These are phyloP conservation scores for Chanos chanos DNA, from an alignment of 2,797 vertebrate species.

Conservation along the genomic window DNA sequence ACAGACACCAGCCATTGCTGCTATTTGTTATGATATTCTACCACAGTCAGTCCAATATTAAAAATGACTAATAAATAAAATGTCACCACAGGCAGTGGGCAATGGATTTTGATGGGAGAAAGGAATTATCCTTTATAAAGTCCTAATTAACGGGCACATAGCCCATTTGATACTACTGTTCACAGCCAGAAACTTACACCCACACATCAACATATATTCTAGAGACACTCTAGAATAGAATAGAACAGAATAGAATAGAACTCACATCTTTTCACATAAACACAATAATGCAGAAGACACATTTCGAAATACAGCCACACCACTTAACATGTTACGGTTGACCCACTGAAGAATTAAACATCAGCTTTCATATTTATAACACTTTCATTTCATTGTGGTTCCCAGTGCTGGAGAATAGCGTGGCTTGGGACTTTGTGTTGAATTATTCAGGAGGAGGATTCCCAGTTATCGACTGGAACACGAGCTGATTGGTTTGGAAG, in stretches of 20 bases:
- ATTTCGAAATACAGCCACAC: slow-evolving; percentile 16
- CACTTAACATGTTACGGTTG: slow-evolving; percentile 14
- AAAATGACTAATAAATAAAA: no score
- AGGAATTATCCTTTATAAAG: no score
- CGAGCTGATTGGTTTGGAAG: slow-evolving; percentile 46
- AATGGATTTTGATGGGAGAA: no score
- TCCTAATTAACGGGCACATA: no score
- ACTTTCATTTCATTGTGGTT: slow-evolving; percentile 44
- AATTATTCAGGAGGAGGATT: slow-evolving; percentile 61
- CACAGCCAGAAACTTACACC: no score
- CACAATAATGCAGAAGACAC: no score
- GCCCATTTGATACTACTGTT: no score
- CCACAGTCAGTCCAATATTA: no score
- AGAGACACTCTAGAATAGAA: neutral
- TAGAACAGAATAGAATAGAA: neutral
- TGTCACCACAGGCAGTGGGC: no score
- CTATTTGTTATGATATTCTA: no score
- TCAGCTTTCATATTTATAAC: slow-evolving; percentile 23
- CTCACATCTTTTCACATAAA: neutral
- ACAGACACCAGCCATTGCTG: no score
- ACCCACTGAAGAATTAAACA: slow-evolving; percentile 31
- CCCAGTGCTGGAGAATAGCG: slow-evolving; percentile 41
- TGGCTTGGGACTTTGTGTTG: slow-evolving; percentile 32
- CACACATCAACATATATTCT: neutral
- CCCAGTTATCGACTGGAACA: slow-evolving; percentile 48